phyloP scores from a whole-genome alignment of 1,140 invertebrate species.

The Cotesia chilonis region DNA sequence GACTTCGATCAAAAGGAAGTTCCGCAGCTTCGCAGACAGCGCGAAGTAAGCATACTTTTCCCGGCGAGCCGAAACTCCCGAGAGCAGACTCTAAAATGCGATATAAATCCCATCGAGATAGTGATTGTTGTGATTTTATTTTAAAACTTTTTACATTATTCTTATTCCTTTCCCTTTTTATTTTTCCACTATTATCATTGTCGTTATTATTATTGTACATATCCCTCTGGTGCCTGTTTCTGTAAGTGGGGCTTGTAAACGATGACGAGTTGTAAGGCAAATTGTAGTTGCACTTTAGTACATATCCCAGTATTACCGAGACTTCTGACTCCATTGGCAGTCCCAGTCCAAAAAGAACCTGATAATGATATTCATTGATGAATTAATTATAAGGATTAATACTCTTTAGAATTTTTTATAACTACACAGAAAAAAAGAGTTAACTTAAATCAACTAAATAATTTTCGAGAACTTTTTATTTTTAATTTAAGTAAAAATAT shows the following conservation, averaged over 20 bases:
- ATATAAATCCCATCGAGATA: constrained; percentile 69
- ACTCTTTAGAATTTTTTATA: too few relatives aligned
- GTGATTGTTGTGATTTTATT: constrained; percentile 50
- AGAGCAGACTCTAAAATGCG: constrained; percentile 68
- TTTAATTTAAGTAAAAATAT: background rate
- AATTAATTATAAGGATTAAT: background rate
- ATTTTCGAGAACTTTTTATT: too few relatives aligned
- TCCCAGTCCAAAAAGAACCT: constrained; percentile 55
- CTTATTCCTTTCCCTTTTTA: background rate
- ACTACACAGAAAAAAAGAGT: too few relatives aligned
- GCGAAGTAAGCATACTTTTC: constrained; percentile 74
- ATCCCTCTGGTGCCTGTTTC: constrained; percentile 44
- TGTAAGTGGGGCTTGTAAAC: constrained; percentile 49
- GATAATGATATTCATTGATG: background rate
- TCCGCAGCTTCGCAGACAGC: constrained; percentile 77
- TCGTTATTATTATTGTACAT: constrained; percentile 20
- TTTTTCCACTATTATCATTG: background rate
- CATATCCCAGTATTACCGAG: constrained; percentile 57
- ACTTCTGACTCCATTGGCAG: constrained; percentile 52
- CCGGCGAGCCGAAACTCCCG: constrained; percentile 59
- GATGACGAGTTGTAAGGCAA: constrained; percentile 58
- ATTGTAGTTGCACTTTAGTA: constrained; percentile 63
- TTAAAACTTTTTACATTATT: constrained; percentile 34
- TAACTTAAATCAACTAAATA: too few relatives aligned
- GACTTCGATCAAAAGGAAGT: constrained; percentile 71